Evolutionary conservation across 2,797 vertebrate species (phyloP).

Genomic region (Glyptemys insculpta): DNA sequence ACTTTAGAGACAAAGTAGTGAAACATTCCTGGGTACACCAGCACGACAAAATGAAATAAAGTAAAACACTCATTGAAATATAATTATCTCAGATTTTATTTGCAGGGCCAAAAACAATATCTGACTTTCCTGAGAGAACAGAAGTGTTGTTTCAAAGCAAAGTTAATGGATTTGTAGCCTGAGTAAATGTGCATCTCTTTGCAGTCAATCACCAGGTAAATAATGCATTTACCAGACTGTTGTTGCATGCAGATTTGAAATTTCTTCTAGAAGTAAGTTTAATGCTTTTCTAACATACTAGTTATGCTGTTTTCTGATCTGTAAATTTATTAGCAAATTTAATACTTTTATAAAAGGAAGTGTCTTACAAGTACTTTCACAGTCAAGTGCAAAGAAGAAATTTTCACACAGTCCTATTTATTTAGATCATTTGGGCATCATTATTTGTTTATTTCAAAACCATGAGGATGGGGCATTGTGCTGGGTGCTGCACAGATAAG

Average conservation of each 20-base stretch:
- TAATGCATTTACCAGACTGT: constrained; percentile 50
- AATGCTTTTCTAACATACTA: not conserved
- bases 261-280: constrained; percentile 42
- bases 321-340: not conserved
- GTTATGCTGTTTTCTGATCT: not conserved
- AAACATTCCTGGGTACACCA: not conserved
- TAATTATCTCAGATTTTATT: constrained; percentile 30
- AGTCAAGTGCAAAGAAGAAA: not conserved
- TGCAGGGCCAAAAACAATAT: not conserved
- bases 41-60: constrained; percentile 31
- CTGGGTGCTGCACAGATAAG: not conserved
- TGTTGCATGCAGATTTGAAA: constrained; percentile 37
- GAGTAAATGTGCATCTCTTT: constrained; percentile 29
- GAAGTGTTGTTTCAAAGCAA: constrained; percentile 43
- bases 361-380: not conserved
- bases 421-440: not conserved
- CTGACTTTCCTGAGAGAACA: constrained; percentile 34
- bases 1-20: constrained; percentile 41
- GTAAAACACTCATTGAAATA: constrained; percentile 20
- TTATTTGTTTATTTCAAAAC: not conserved
- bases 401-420: not conserved
- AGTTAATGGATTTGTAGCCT: constrained; percentile 51
- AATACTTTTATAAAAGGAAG: not conserved
- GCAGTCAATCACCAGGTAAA: constrained; percentile 29
- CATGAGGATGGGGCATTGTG: not conserved